Conservation (phyloP, 1,140 invertebrate genomes). For the Cyphomyrmex costatus region DNA sequence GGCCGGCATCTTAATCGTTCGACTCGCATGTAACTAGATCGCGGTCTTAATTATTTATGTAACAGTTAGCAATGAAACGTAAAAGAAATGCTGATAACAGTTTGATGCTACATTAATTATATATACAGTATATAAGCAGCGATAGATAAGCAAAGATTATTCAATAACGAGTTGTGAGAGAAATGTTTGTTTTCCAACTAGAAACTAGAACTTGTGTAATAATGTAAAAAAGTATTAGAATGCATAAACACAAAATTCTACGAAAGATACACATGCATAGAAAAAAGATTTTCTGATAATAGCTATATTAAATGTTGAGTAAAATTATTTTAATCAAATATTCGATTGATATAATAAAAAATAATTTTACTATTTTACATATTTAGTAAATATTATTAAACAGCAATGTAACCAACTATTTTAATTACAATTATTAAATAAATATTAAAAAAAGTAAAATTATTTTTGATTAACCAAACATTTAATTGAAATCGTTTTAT, state of each 20-base stretch:
- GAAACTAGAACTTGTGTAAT: background rate
- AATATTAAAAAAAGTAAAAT: too few species aligned
- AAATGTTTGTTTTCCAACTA: background rate
- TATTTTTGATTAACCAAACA: too few species aligned
- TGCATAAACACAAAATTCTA: background rate
- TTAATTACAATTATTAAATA: too few species aligned
- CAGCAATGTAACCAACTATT: too few species aligned
- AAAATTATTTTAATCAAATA: too few species aligned
- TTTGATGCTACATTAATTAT: conserved; percentile 24
- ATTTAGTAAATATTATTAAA: too few species aligned
- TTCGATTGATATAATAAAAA: too few species aligned
- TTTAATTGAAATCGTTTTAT: too few species aligned
- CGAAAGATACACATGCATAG: background rate
- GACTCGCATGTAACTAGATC: conserved; percentile 36
- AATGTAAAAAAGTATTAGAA: background rate
- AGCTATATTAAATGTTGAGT: too few species aligned
- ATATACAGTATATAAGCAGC: background rate
- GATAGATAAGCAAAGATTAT: conserved; percentile 17
- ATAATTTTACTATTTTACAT: too few species aligned
- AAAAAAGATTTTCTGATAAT: too few species aligned
- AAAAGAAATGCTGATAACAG: conserved; percentile 22
- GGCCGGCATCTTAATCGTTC: conserved; percentile 56
- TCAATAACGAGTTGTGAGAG: background rate
- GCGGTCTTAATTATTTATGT: conserved; percentile 54
- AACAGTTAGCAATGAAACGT: conserved; percentile 37